Conservation (phyloP, 2,888 invertebrate genomes). For the Fragum whitleyi region DNA sequence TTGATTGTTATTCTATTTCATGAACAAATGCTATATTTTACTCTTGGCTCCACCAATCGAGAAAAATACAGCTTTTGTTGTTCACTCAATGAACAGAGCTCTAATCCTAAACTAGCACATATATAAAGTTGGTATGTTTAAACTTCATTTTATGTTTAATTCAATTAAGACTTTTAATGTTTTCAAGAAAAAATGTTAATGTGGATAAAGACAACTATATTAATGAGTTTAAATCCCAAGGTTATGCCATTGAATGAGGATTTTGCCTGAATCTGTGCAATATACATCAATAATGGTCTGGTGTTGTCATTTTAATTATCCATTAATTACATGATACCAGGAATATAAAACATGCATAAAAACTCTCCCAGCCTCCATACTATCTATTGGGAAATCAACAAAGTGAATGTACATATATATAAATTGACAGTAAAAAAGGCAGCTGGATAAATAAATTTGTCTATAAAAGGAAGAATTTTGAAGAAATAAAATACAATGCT, state of each 20-base stretch:
- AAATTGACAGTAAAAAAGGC: conserved; percentile 1
- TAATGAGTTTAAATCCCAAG: neutral
- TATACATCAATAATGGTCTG: neutral
- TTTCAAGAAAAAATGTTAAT: too few relatives aligned
- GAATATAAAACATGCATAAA: conserved; percentile 3
- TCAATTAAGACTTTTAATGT: too few relatives aligned
- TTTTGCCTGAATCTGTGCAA: neutral
- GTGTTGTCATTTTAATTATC: conserved; percentile 1
- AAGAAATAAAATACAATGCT: neutral
- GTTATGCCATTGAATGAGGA: neutral
- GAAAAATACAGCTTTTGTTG: too few relatives aligned
- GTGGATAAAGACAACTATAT: too few relatives aligned
- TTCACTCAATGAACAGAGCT: too few relatives aligned
- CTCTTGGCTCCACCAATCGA: too few relatives aligned
- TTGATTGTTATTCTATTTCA: too few relatives aligned
- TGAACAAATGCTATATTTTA: too few relatives aligned
- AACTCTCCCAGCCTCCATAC: conserved; percentile 1
- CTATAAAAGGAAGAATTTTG: neutral
- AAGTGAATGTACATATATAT: neutral
- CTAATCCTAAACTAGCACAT: too few relatives aligned
- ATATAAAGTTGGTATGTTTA: too few relatives aligned
- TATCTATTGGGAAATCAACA: conserved; percentile 3
- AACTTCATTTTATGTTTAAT: too few relatives aligned
- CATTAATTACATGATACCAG: conserved; percentile 1
- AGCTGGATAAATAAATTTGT: neutral